Base-by-base conservation (phyloP, 2,797 vertebrate genomes). In the Takifugu ocellatus region DNA sequence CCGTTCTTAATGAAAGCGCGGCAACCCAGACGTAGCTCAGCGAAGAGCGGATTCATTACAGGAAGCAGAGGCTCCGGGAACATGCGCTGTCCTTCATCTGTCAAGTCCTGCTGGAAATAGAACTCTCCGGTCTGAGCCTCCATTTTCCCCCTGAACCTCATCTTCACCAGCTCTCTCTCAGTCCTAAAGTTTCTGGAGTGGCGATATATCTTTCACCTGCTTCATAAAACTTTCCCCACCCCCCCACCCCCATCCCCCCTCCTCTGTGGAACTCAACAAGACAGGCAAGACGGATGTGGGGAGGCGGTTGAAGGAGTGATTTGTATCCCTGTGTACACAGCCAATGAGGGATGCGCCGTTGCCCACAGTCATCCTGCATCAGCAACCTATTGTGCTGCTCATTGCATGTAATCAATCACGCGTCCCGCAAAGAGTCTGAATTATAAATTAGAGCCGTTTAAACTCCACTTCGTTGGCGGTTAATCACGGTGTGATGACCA, bases 1-100 rank as follows among this genome's bases (percentile, higher is more conserved):
- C 86, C 72, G 29, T 80, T 84, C 81, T 81, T 75, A 62, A 59
- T 71, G 66, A 61, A 43, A 54, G 25, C 9, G 61, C n/a, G 1
- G 56, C 62, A 56, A 65, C 61, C 65, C 50, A 48, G 69, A 61
- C 51, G 39, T 3, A 63, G 53, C 65, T 72, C 67, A 55, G 66
- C 10, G 16, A 68, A 51, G 51, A 77, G 54, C 60, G 52, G 53
- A 68, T 78, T 68, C 29, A 51, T 78, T 68, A 75, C 74, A 79
- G 63, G 54, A 45, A 50, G 58, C 54, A 29, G 53, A 49, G 4
- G 51, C 50, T 39, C 14, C 16, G 31, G 61, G 25, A 55, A 51
- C 45, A 68, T 80, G 33, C 44, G 21, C 57, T 50, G 36, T 57
- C 72, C 57, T 64, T 72, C 11, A 74, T 39, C 46, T 54, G 49